Evolutionary conservation across 2,888 invertebrate species (phyloP), one percentile per base, ranked within the genome.

Genomic region (Campoplex capitator): DNA sequence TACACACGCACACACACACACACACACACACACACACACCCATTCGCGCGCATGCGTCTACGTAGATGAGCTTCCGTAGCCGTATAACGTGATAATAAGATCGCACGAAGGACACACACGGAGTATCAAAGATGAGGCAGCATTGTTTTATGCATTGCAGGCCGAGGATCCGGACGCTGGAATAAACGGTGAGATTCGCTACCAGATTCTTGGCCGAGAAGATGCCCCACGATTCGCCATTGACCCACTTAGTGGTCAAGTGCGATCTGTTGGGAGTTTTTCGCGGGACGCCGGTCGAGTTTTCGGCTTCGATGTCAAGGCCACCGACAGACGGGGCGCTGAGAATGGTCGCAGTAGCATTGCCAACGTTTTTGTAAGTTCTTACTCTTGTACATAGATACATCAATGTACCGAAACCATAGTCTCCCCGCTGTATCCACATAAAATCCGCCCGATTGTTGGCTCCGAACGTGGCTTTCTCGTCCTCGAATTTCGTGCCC

Each of bases 301-400:
- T 65, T 98, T 97, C 92, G 97, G 98, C 0, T 98, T 98, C 91
- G 98, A 98, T 94, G 97, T 98, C 13, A 98, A 98, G 94, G 98
- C 98, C 13, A 98, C 97, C 0, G 98, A 98, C 93, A 96, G 97
- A 83, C 95, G 96, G 38, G 98, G 98, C 1, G 97, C 97, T 67
- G 97, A 97, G 91, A 97, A 97, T 91, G 98, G 98, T 1, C 96
- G 96, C 86, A 98, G 98, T 11, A 97, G 97, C 73, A 98, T 98
- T 88, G 97, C 97, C 76, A 98, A 98, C 93, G 97, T 98, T 84
- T 97, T 98, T 93, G 98, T 97, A 94, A 96, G 97, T 96, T 81
- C 84, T 67, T 75, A 68, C 35, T 28, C 18, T 32, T 58, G 67
- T 13, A 68, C 42, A 58, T 23, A n/a, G 18, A 74, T 28, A 28